A percentile compares a stretch with the other conserved stretches of the same genome.
These are phyloP conservation scores for Gallinago nigripennis DNA, from an alignment of 2,797 vertebrate genomes.

Conservation along the genomic window DNA sequence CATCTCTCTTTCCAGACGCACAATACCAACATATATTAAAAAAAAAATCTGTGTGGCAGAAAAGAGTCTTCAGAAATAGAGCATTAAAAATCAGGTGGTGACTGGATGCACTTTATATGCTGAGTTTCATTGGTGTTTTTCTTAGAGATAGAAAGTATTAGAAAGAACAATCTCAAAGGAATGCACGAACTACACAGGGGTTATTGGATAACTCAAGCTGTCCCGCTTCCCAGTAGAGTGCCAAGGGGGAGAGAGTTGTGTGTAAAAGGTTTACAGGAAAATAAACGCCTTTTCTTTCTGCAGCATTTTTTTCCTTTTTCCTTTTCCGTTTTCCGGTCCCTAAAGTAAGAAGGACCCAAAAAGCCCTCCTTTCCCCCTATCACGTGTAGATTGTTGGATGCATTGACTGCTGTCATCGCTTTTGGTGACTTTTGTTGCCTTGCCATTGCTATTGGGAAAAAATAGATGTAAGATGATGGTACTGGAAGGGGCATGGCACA, in stretches of 20 bases:
- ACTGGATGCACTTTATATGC: neutral
- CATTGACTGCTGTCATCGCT: neutral
- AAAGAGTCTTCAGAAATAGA: neutral
- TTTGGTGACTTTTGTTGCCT: neutral
- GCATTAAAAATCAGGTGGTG: neutral
- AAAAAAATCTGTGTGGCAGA: neutral
- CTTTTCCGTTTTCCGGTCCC: too few relatives aligned
- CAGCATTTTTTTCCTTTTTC: neutral
- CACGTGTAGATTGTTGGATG: neutral
- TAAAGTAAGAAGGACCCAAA: neutral
- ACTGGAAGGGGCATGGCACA: neutral
- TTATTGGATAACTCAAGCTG: neutral
- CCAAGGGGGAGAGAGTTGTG: neutral
- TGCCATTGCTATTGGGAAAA: neutral
- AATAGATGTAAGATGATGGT: neutral
- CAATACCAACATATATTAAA: neutral
- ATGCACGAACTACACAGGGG: neutral
- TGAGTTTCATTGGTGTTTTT: neutral
- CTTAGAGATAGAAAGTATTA: constrained; percentile 1
- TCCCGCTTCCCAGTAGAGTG: neutral
- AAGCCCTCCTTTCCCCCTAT: neutral
- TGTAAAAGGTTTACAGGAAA: constrained; percentile 6
- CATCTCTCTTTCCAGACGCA: neutral
- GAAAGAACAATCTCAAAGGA: neutral
- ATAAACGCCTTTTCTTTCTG: neutral